Evolutionary conservation across 2,888 invertebrate genomes (phyloP).

Genomic region (Caenorhabditis wallacei): DNA sequence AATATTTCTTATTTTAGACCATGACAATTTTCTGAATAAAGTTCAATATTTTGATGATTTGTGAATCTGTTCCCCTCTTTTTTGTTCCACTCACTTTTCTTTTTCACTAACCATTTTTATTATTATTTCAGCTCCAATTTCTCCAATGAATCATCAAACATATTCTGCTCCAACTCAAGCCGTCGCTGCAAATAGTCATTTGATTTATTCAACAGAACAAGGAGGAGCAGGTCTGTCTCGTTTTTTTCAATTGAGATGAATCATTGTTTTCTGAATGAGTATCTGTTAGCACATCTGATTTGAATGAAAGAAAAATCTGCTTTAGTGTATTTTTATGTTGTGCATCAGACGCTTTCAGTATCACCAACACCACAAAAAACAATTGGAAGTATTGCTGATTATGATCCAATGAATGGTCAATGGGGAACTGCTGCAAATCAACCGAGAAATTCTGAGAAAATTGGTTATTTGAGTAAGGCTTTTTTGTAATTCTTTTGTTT

Average conservation of each 20-base stretch:
- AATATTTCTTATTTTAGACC: background rate
- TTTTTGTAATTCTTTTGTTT: background rate
- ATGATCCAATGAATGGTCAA: conserved; percentile 94
- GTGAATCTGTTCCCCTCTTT: background rate
- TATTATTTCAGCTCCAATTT: conserved; percentile 32
- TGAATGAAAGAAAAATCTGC: conserved; percentile 8
- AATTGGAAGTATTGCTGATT: conserved; percentile 84
- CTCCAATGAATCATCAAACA: conserved; percentile 45
- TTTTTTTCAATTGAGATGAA: background rate
- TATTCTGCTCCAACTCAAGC: conserved; percentile 55
- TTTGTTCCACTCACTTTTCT: conserved; percentile 20
- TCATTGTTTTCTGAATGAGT: background rate
- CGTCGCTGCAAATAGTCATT: conserved; percentile 44
- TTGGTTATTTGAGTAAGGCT: conserved; percentile 65
- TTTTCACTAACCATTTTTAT: conserved; percentile 28
- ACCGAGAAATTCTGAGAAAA: conserved; percentile 57
- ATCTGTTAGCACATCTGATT: background rate
- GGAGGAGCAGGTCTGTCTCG: conserved; percentile 70
- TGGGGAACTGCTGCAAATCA: conserved; percentile 87
- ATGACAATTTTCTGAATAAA: conserved; percentile 31
- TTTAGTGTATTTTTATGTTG: conserved; percentile 14
- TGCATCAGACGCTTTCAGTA: conserved; percentile 45
- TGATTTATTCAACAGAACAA: conserved; percentile 62
- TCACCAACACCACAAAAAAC: conserved; percentile 61
- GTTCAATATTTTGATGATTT: background rate